Conservation (phyloP, 2,797 vertebrate species). For the Falco biarmicus region DNA sequence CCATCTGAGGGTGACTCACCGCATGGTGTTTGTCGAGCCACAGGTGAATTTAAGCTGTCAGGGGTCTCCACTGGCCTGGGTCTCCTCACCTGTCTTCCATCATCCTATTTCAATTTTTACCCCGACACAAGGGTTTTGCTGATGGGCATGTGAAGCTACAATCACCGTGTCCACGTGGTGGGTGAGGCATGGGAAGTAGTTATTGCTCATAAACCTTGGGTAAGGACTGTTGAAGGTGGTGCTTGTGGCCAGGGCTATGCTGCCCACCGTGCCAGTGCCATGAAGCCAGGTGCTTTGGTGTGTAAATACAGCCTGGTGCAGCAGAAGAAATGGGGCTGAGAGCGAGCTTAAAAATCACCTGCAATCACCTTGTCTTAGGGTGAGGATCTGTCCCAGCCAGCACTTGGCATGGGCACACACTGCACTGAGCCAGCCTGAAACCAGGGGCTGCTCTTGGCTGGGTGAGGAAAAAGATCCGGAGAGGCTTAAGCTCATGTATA, state of each 20-base stretch:
- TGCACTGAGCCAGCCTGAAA: neutral
- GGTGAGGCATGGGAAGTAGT: neutral
- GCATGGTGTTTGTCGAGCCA: neutral
- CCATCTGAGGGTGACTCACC: neutral
- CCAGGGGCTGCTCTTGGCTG: neutral
- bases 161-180: neutral
- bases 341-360: neutral
- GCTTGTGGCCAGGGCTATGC: neutral
- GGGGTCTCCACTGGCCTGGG: neutral
- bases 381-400: neutral
- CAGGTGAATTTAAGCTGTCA: neutral
- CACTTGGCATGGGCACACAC: accelerated
- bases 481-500: neutral
- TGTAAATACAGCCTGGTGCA: accelerated
- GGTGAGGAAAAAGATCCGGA: neutral
- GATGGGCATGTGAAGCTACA: neutral
- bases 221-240: neutral
- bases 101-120: neutral
- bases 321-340: neutral
- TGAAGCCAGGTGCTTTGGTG: neutral
- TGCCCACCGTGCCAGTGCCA: neutral
- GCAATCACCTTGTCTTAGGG: neutral
- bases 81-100: neutral
- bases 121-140: neutral
- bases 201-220: neutral